Evolutionary conservation across 2,888 invertebrate genomes (phyloP).

Genomic region (Chesias legatella): DNA sequence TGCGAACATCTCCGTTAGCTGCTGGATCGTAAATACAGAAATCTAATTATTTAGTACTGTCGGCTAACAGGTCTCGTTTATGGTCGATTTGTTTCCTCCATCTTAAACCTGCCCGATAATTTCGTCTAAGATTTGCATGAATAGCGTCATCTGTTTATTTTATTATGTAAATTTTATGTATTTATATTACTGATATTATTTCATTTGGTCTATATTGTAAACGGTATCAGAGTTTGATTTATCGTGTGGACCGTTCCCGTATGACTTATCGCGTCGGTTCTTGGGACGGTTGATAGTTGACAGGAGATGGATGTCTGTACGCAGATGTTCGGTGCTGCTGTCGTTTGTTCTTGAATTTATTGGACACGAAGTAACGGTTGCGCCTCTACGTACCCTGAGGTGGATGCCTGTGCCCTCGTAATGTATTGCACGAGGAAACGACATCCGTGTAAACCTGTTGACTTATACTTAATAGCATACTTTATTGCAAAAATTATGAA

Average conservation of each 20-base stretch:
- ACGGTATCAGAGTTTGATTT: conserved; percentile 62
- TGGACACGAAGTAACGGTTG: conserved; percentile 73
- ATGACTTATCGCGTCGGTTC: conserved; percentile 52
- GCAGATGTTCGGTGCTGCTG: conserved; percentile 64
- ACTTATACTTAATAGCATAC: conserved; percentile 55
- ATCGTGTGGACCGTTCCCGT: conserved; percentile 46
- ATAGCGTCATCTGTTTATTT: conserved; percentile 51
- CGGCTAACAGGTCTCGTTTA: conserved; percentile 33
- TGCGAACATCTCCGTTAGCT: conserved; percentile 29
- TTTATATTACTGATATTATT: conserved; percentile 48
- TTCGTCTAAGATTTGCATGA: conserved; percentile 50
- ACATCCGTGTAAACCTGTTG: conserved; percentile 55
- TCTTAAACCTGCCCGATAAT: conserved; percentile 44
- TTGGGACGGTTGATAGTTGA: conserved; percentile 44
- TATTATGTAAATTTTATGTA: conserved; percentile 58
- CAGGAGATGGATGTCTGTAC: conserved; percentile 67
- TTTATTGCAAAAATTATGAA: too few species aligned
- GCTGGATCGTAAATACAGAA: conserved; percentile 30
- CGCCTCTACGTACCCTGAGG: conserved; percentile 43
- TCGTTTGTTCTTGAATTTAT: conserved; percentile 74
- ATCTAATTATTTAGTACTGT: conserved; percentile 39
- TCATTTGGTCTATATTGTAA: conserved; percentile 45
- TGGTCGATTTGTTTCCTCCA: conserved; percentile 36
- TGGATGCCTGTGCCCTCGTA: conserved; percentile 46
- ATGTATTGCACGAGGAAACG: conserved; percentile 54